Evolutionary conservation across 2,888 invertebrate species (phyloP).

Genomic region (Caenorhabditis japonica): DNA sequence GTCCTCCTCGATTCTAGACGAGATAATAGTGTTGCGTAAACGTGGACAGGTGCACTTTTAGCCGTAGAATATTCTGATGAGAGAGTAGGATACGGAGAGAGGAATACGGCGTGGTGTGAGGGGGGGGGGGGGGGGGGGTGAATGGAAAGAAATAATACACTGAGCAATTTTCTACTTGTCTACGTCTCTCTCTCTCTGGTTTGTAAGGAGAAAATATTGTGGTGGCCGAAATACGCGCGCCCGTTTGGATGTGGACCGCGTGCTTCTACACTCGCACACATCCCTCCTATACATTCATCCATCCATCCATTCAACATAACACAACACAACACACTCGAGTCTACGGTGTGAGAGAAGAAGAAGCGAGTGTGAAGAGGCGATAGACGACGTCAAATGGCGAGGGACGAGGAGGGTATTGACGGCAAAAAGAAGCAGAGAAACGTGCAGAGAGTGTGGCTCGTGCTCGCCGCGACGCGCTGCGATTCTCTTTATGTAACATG

Average conservation of each 20-base stretch:
- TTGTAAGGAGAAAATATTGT: slow-evolving; percentile 19
- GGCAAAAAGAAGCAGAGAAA: not conserved
- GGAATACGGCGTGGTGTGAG: too few relatives aligned
- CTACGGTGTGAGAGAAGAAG: slow-evolving; percentile 3
- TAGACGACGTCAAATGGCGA: not conserved
- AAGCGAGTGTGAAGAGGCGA: not conserved
- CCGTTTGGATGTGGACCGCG: slow-evolving; percentile 31
- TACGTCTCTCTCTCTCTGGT: not conserved
- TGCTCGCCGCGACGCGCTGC: slow-evolving; percentile 23
- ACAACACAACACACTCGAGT: slow-evolving; percentile 36
- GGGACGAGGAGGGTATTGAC: not conserved
- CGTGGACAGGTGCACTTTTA: too few relatives aligned
- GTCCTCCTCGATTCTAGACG: not conserved
- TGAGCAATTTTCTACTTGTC: not conserved
- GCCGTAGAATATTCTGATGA: too few relatives aligned
- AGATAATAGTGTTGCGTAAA: too few relatives aligned
- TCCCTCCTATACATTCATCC: not conserved
- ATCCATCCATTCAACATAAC: slow-evolving; percentile 27
- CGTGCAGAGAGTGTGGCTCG: slow-evolving; percentile 24
- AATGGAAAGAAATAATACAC: too few relatives aligned
- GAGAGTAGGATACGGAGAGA: too few relatives aligned
- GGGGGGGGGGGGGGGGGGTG: too few relatives aligned
- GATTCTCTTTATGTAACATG: slow-evolving; percentile 39
- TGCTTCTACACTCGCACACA: slow-evolving; percentile 31
- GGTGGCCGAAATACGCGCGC: slow-evolving; percentile 38